These are phyloP conservation scores for Drosophila koepferae DNA, from an alignment of 2,888 invertebrate species.

Conservation along the genomic window DNA sequence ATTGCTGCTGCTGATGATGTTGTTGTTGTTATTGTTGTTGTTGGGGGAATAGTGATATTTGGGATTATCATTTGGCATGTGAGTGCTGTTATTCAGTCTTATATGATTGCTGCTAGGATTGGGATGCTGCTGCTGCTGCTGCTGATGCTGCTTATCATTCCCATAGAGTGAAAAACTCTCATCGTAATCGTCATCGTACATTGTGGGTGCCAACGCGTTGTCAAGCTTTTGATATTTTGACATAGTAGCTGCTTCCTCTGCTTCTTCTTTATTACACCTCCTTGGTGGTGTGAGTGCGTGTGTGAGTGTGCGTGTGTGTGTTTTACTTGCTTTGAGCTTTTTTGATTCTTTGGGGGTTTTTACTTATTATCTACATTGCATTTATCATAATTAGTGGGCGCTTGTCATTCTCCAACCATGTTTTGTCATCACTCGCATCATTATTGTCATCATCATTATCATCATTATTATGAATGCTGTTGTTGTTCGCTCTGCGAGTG, in stretches of 20 bases:
- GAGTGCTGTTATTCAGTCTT: constrained; percentile 56
- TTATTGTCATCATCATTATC: constrained; percentile 24
- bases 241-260: constrained; percentile 56
- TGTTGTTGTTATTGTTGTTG: constrained; percentile 29
- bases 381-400: constrained; percentile 68
- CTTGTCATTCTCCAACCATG: constrained; percentile 27
- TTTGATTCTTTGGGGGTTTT: constrained; percentile 22
- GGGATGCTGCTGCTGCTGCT: constrained; percentile 31
- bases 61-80: constrained; percentile 54
- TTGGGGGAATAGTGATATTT: constrained; percentile 33
- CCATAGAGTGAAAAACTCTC: constrained; percentile 59
- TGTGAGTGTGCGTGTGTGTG: constrained; percentile 13
- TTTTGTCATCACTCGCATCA: constrained; percentile 34
- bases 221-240: constrained; percentile 78
- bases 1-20: constrained; percentile 24
- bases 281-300: constrained; percentile 4
- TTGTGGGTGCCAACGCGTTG: constrained; percentile 49
- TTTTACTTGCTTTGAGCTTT: constrained; percentile 33
- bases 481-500: not conserved
- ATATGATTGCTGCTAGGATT: constrained; percentile 36
- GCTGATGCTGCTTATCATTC: constrained; percentile 52
- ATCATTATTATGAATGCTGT: not conserved
- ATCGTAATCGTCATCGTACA: constrained; percentile 65
- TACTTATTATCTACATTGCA: constrained; percentile 47
- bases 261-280: not conserved